Evolutionary conservation across 2,113 vertebrate species (phyloP).

Genomic region (Gobiocypris rarus): DNA sequence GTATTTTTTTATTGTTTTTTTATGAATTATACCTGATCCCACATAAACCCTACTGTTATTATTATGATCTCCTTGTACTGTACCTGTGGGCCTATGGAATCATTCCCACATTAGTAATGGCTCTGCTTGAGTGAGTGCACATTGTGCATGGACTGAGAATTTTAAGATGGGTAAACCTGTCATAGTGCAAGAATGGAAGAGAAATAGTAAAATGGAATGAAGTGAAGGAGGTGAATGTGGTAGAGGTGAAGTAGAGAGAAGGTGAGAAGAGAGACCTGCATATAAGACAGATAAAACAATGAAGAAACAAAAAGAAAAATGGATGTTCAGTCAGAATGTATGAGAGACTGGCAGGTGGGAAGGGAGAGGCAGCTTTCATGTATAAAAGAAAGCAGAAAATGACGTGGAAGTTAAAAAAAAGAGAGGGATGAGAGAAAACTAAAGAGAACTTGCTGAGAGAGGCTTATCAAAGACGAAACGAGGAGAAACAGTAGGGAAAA

Average conservation of each 20-base stretch:
- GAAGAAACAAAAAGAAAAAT: constrained; percentile 20
- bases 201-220: constrained; percentile 4
- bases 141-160: not conserved
- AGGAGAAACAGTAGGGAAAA: constrained; percentile 12
- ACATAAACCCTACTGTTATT: not conserved
- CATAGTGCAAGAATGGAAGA: constrained; percentile 9
- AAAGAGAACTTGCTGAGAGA: not conserved
- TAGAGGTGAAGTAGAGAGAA: constrained; percentile 23
- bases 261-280: constrained; percentile 25
- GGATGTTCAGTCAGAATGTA: constrained; percentile 25
- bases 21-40: not conserved
- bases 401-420: not conserved
- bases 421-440: constrained; percentile 4
- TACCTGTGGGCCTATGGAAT: not conserved
- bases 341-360: constrained; percentile 33
- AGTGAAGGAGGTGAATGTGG: not conserved
- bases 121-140: not conserved
- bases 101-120: not conserved
- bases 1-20: not conserved
- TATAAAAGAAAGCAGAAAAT: constrained; percentile 32
- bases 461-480: constrained; percentile 23
- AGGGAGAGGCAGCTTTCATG: constrained; percentile 6
- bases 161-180: constrained; percentile 3
- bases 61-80: not conserved
- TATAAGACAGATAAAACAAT: constrained; percentile 21